Base-by-base conservation (phyloP, 2,113 vertebrate species). In the Chaetura pelagica region DNA sequence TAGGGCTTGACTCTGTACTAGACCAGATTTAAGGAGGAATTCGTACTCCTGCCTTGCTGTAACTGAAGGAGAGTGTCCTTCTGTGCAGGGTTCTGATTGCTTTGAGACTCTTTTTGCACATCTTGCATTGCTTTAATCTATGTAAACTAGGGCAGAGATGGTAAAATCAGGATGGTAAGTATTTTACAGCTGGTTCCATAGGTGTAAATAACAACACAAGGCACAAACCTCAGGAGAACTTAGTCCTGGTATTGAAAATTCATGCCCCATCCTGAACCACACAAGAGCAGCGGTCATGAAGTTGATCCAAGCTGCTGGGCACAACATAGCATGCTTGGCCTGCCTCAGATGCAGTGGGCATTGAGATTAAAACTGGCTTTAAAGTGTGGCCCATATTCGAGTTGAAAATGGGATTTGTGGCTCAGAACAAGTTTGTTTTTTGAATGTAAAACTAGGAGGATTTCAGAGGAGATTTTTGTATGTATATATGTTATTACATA, bases 1-100 rank as follows among this genome's bases (percentile, higher is more conserved):
- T 95, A 97, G 94, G 91, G 94, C 90, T 91, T 91, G 94, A 96
- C 92, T 96, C 87, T n/a, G 6, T 66, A 87, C 80, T 82, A 94
- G 91, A 92, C 90, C 75, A 96, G 72, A 97, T 97, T 97, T 97
- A 97, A 96, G 96, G 97, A 97, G 97, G 95, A 97, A 97, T 97
- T 93, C 84, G 80, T 58, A 90, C 66, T 76, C 59, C 38, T 95
- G 88, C 44, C 85, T 96, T 68, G 44, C 85, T 79, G 51, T 66
- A 81, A 89, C 87, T 89, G 67, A 91, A 92, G 48, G 87, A 87
- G 63, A 88, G 30, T 69, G 81, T 94, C 80, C 89, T 94, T 54
- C 61, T 62, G 19, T 4, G 4, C 35, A n/a, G 52, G 64, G 68
- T 87, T 79, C 59, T 59, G 8, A 81, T 93, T 94, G 80, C 58